phyloP scores from a whole-genome alignment of 1,140 invertebrate genomes.

The Notospermus geniculatus region DNA sequence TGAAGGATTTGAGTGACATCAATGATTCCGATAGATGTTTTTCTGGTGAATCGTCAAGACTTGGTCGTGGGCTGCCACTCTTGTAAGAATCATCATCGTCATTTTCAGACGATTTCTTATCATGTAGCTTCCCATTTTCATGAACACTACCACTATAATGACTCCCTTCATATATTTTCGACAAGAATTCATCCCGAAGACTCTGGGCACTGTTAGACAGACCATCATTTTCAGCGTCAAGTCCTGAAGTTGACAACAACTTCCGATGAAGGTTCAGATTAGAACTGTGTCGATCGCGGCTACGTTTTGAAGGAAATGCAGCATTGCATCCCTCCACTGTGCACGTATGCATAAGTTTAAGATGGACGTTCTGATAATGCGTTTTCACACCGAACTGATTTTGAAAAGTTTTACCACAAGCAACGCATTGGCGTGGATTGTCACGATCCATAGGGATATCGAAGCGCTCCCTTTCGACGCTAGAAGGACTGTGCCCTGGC shows the following conservation, averaged over 20 bases:
- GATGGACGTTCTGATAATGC: conserved; percentile 93
- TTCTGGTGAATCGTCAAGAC: conserved; percentile 20
- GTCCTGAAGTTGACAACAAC: conserved; percentile 34
- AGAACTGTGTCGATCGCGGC: conserved; percentile 86
- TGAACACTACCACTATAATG: too few species aligned
- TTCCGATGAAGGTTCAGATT: conserved; percentile 81
- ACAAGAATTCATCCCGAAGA: conserved; percentile 15
- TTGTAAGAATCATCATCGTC: conserved; percentile 1
- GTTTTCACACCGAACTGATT: conserved; percentile 94
- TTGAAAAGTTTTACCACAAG: conserved; percentile 90
- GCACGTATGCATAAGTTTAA: conserved; percentile 95
- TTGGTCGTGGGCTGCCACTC: conserved; percentile 5
- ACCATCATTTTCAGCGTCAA: not conserved
- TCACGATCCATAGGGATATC: conserved; percentile 79
- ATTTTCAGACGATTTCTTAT: conserved; percentile 14
- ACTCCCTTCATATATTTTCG: conserved; percentile 45
- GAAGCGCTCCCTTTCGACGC: conserved; percentile 15
- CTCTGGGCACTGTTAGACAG: not conserved
- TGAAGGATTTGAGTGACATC: conserved; percentile 5
- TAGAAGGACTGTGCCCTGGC: conserved; percentile 9
- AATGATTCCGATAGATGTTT: conserved; percentile 22
- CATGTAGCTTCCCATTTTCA: conserved; percentile 7
- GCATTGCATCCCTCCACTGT: conserved; percentile 94
- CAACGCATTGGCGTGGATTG: conserved; percentile 81
- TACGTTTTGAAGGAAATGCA: conserved; percentile 90